These are phyloP conservation scores for Aix galericulata DNA, from an alignment of 2,113 vertebrate species.

Conservation along the genomic window DNA sequence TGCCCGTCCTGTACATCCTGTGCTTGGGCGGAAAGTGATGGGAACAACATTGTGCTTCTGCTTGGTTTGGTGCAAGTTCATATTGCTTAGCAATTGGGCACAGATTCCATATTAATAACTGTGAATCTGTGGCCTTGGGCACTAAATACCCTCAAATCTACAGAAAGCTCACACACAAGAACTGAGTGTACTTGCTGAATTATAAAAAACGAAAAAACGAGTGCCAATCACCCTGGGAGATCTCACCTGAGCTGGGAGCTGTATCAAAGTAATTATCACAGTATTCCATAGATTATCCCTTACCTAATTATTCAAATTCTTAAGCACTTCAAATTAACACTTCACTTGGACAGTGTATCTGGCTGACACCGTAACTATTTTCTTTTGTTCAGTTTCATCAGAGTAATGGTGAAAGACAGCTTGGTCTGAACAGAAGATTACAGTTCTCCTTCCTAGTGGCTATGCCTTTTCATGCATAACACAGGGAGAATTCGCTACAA, in stretches of 20 bases:
- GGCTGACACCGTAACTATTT: conserved; percentile 19
- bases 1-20: neutral
- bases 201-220: neutral
- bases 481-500: neutral
- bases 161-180: neutral
- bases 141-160: neutral
- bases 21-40: neutral
- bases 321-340: conserved; percentile 52
- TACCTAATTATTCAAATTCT: conserved; percentile 38
- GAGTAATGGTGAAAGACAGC: conserved; percentile 18
- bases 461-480: conserved; percentile 16
- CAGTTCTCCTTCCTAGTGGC: neutral
- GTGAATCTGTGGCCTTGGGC: neutral
- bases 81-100: neutral
- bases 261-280: conserved; percentile 8
- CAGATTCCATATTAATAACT: neutral
- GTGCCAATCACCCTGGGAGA: neutral
- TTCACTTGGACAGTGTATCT: conserved; percentile 32
- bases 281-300: neutral
- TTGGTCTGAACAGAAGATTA: neutral
- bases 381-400: conserved; percentile 24
- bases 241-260: neutral
- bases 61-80: neutral
- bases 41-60: rapidly evolving
- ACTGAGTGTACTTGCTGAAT: neutral